A percentile compares a stretch with the other conserved stretches of the same genome.
phyloP scores from a whole-genome alignment of 2,113 vertebrate species.

The Furnarius figulus region DNA sequence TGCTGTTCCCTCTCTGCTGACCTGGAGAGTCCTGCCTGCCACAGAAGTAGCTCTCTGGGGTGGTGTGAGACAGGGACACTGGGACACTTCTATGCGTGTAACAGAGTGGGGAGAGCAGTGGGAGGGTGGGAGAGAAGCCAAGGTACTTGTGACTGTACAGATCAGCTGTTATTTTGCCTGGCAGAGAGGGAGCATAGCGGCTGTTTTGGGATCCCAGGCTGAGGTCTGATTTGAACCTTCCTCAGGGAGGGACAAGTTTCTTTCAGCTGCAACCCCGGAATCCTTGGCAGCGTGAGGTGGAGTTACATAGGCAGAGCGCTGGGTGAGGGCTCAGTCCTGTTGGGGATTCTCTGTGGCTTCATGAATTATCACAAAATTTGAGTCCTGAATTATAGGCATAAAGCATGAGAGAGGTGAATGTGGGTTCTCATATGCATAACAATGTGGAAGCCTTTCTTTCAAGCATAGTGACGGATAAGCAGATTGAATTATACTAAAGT shows the following conservation, averaged over 20 bases:
- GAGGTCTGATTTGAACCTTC: not conserved
- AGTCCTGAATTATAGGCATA: not conserved
- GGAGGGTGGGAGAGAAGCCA: not conserved
- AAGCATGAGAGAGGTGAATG: not conserved
- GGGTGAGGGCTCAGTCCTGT: not conserved
- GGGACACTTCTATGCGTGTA: rapidly evolving
- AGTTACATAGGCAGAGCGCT: rapidly evolving
- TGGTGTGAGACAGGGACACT: not conserved
- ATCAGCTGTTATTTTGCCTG: not conserved
- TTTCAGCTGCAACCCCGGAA: not conserved
- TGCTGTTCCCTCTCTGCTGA: not conserved
- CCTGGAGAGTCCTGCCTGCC: rapidly evolving
- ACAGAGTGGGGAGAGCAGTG: rapidly evolving
- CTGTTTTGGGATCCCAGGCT: not conserved
- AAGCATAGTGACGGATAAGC: not conserved
- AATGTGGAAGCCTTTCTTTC: not conserved
- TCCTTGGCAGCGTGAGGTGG: rapidly evolving
- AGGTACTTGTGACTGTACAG: not conserved
- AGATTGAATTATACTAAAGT: not conserved
- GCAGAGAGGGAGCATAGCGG: not conserved
- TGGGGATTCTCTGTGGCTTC: not conserved
- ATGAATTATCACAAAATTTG: not conserved
- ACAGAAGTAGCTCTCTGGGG: not conserved
- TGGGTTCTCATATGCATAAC: not conserved
- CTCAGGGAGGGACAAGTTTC: rapidly evolving